Evolutionary conservation across 2,797 vertebrate species (phyloP).

Genomic region (Sebastes wilsoni): DNA sequence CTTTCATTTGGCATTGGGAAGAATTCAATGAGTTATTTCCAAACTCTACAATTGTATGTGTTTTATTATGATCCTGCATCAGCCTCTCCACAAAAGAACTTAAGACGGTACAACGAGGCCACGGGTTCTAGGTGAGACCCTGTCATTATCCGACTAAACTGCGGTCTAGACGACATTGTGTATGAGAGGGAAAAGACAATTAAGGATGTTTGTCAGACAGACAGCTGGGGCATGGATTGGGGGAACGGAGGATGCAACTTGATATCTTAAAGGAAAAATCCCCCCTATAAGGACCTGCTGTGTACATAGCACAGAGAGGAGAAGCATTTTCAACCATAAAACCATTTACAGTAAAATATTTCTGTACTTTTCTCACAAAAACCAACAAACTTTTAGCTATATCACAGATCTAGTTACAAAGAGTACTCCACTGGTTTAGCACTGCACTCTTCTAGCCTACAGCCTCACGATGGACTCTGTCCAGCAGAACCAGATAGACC

Average conservation of each 20-base stretch:
- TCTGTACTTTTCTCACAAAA: background rate
- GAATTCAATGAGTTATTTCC: conserved; percentile 2
- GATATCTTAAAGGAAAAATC: conserved; percentile 37
- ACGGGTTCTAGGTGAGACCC: conserved; percentile 34
- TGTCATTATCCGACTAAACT: conserved; percentile 57
- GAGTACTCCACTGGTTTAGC: background rate
- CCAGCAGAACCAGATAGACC: background rate
- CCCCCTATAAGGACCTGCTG: background rate
- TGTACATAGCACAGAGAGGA: background rate
- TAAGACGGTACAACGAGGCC: background rate
- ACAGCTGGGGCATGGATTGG: conserved; percentile 31
- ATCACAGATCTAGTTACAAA: background rate
- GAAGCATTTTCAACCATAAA: background rate
- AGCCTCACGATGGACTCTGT: background rate
- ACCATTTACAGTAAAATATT: background rate
- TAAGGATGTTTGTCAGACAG: conserved; percentile 53
- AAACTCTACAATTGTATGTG: background rate
- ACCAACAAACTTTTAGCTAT: background rate
- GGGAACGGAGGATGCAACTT: conserved; percentile 41
- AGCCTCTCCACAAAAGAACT: background rate
- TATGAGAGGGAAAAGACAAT: conserved; percentile 41
- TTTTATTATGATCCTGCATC: background rate
- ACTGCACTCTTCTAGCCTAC: background rate
- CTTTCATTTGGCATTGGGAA: background rate
- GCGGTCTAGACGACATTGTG: conserved; percentile 43